A percentile compares a stretch with the other conserved stretches of the same genome.
Evolutionary conservation across 2,113 vertebrate genomes (phyloP).

Genomic region (Colossoma macropomum): DNA sequence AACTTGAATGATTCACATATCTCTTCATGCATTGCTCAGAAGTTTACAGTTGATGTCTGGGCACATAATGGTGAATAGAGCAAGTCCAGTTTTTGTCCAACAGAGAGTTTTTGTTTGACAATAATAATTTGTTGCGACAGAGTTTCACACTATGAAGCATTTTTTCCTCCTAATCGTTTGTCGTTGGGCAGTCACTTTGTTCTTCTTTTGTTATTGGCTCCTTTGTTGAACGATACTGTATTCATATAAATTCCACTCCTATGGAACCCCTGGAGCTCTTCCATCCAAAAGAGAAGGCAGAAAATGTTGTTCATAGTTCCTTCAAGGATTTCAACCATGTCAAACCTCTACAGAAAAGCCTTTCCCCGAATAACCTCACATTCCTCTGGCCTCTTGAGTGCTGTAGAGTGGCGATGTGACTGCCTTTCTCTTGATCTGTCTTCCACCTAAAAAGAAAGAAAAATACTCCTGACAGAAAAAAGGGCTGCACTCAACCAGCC

Average conservation of each 20-base stretch:
- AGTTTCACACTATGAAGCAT: background rate
- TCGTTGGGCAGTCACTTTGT: background rate
- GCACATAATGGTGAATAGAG: background rate
- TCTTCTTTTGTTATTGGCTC: background rate
- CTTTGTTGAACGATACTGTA: background rate
- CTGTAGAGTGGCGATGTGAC: conserved; percentile 9
- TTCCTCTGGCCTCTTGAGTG: background rate
- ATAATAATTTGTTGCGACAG: too few species aligned
- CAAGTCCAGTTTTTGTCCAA: background rate
- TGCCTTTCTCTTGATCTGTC: conserved; percentile 25
- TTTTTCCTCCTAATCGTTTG: background rate
- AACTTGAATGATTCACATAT: background rate
- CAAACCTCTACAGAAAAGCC: background rate
- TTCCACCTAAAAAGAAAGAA: background rate
- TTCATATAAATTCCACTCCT: conserved; percentile 14
- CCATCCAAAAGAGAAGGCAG: background rate
- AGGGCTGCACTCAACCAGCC: background rate
- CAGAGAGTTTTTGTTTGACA: too few species aligned
- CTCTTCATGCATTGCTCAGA: background rate
- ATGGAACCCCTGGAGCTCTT: conserved; percentile 15
- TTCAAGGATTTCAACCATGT: conserved; percentile 31
- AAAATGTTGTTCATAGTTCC: background rate
- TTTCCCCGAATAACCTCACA: background rate
- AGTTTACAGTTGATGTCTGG: background rate
- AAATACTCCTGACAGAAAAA: background rate